Percentiles rank a stretch among this genome's conserved stretches.
Evolutionary conservation across 2,113 vertebrate genomes (phyloP).

Genomic region (Elephantulus edwardii): DNA sequence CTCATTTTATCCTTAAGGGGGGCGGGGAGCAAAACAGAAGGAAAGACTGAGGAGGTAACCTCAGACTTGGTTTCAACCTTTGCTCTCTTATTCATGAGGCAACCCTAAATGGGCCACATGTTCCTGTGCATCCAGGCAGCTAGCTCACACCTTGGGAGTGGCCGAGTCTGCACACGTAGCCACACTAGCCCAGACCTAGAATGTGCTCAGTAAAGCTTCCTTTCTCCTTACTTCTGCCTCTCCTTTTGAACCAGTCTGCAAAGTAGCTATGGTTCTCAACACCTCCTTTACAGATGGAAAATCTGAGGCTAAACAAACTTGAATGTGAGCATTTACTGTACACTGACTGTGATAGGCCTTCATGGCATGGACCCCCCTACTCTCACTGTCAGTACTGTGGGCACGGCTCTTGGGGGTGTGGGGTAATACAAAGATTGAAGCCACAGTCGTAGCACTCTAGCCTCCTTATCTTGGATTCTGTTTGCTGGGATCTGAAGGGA

Average conservation of each 20-base stretch:
- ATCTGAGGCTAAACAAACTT: not conserved
- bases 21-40: not conserved
- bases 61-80: not conserved
- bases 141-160: accelerated
- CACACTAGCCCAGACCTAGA: not conserved
- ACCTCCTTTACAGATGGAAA: not conserved
- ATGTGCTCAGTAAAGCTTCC: accelerated
- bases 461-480: not conserved
- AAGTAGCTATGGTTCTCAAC: not conserved
- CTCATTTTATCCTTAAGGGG: too few relatives aligned
- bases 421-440: not conserved
- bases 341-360: not conserved
- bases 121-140: not conserved
- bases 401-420: accelerated
- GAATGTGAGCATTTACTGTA: not conserved
- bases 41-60: not conserved
- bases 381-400: not conserved
- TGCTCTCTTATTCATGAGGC: too few relatives aligned
- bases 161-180: not conserved
- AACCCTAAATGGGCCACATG: not conserved
- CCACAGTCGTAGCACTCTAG: not conserved
- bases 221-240: not conserved
- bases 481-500: not conserved
- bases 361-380: too few relatives aligned
- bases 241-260: not conserved